A percentile compares a stretch with the other conserved stretches of the same genome.
Evolutionary conservation across 2,888 invertebrate species (phyloP).

Genomic region (Agrenia bidenticulata): DNA sequence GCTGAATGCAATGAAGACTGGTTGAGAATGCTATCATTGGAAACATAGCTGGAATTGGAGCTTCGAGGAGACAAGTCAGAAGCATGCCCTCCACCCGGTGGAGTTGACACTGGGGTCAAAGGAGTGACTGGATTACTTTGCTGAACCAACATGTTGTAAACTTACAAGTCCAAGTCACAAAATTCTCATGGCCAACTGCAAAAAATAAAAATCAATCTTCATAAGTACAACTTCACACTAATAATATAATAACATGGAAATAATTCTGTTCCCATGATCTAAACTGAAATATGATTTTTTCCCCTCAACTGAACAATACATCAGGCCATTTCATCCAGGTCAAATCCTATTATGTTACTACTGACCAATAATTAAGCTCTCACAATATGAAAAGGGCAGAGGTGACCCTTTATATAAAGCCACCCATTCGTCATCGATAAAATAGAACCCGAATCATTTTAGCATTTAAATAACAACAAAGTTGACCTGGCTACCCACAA

Average conservation of each 20-base stretch:
- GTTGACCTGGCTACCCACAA: conserved; percentile 40
- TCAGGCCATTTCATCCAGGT: neutral
- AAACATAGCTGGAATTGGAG: conserved; percentile 33
- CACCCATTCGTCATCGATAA: conserved; percentile 10
- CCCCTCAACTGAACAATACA: neutral
- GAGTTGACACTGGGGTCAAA: conserved; percentile 24
- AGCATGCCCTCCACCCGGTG: conserved; percentile 28
- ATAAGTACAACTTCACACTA: too few relatives aligned
- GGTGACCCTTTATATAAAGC: conserved; percentile 9
- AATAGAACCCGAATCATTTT: conserved; percentile 8
- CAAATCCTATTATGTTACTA: conserved; percentile 10
- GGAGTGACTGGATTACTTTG: conserved; percentile 33
- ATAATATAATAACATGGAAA: conserved; percentile 2
- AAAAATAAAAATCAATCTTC: too few relatives aligned
- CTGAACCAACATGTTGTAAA: conserved; percentile 35
- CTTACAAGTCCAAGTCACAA: too few relatives aligned
- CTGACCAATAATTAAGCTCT: conserved; percentile 31
- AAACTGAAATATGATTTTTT: too few relatives aligned
- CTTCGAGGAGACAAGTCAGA: conserved; percentile 40
- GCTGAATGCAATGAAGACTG: conserved; percentile 27
- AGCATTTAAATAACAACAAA: conserved; percentile 36
- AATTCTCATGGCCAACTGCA: too few relatives aligned
- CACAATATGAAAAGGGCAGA: conserved; percentile 22
- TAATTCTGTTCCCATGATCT: too few relatives aligned
- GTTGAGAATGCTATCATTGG: conserved; percentile 33